phyloP scores from a whole-genome alignment of 2,797 vertebrate species.

The Oreortyx pictus region DNA sequence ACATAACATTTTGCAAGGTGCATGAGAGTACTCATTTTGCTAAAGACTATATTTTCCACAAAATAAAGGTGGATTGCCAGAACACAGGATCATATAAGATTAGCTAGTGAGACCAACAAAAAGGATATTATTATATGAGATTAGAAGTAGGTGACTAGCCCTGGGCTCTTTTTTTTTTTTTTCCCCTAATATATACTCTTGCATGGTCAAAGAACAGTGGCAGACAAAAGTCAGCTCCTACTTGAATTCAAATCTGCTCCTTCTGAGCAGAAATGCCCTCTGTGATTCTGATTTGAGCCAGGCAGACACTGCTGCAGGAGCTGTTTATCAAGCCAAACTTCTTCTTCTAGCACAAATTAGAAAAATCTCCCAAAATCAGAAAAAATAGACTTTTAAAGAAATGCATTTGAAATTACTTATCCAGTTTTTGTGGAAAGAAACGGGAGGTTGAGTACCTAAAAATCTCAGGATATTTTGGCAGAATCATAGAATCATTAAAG shows the following conservation, averaged over 20 bases:
- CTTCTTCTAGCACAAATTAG: neutral
- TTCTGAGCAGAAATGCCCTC: neutral
- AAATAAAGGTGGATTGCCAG: neutral
- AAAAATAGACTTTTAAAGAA: neutral
- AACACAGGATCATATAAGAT: constrained; percentile 7
- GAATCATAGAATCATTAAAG: too few species aligned
- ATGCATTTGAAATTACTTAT: accelerated
- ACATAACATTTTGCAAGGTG: neutral
- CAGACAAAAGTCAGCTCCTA: neutral
- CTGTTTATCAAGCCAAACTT: neutral
- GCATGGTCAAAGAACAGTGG: neutral
- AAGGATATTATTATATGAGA: neutral
- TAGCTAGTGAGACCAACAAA: neutral
- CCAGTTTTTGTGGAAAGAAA: neutral
- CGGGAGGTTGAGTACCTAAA: accelerated
- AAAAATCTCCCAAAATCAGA: neutral
- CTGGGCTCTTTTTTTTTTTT: neutral
- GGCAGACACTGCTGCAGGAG: neutral
- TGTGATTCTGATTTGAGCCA: neutral
- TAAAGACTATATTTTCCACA: neutral
- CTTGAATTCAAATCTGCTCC: neutral
- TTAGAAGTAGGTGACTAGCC: neutral
- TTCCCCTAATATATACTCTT: neutral
- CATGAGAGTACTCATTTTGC: neutral
- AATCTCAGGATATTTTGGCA: neutral